Evolutionary conservation across 2,888 invertebrate genomes (phyloP), one percentile per base, ranked within the genome.

Genomic region (Fabriciana adippe): DNA sequence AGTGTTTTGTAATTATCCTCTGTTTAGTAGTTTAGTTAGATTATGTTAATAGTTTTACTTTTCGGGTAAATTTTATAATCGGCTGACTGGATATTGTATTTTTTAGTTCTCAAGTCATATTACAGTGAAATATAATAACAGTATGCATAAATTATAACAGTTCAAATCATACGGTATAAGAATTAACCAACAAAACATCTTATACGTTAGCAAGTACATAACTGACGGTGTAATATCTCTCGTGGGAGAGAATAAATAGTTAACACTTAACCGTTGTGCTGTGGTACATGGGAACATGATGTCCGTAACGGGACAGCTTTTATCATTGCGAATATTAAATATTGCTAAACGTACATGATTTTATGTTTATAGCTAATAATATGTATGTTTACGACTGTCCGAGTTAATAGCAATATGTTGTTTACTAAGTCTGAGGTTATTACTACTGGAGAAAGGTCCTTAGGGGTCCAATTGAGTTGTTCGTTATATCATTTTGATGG

Each of bases 201-300:
- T 51, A 69, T 66, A 63, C 57, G 54, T 63, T 45, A 57, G 55
- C 60, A 60, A 57, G 55, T 64, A 68, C 59, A 68, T 67, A 69
- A 67, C 55, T 61, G 66, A 55, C 66, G 59, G 35, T 63, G 68
- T 59, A 47, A 64, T 64, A 67, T 70, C 70, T 70, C 64, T 73
- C 73, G 72, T 73, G 74, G 71, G 73, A 75, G 69, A 67, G 68
- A 68, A 55, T 64, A 61, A 57, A 64, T 66, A 50, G 69, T 47
- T 73, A 75, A 71, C 73, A 69, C 72, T 74, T 69, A 71, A 74
- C 75, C 75, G 75, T 75, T 75, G 73, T 67, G 61, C 71, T 67
- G 47, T 61, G 65, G 67, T 65, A 55, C 65, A 64, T 67, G 60
- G 73, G 75, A 74, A 71, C 75, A 76, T 70, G 68, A 48, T 67